Evolutionary conservation across 2,113 vertebrate species (phyloP).

Genomic region (Furnarius figulus): DNA sequence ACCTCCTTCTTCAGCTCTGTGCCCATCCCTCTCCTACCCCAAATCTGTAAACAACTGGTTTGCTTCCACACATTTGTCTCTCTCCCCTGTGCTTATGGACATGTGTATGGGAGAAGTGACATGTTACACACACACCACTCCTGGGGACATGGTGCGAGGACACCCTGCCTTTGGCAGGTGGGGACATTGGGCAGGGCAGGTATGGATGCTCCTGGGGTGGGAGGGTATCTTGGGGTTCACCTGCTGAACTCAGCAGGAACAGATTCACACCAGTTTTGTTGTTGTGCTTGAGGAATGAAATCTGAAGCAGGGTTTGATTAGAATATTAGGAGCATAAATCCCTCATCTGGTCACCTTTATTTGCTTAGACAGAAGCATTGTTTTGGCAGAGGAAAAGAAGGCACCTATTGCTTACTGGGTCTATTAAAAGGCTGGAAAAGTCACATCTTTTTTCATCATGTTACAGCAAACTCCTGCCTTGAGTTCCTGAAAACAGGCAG

Average conservation of each 20-base stretch:
- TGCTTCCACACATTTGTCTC: neutral
- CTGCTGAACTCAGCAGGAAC: neutral
- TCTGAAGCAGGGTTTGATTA: neutral
- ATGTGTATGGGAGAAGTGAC: neutral
- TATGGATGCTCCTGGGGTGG: accelerated
- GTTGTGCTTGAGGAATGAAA: neutral
- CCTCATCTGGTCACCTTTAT: neutral
- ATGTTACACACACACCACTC: accelerated
- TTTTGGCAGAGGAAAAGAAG: neutral
- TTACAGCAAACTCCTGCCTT: neutral
- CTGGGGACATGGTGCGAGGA: accelerated
- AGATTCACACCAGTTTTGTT: neutral
- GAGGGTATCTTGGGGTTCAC: neutral
- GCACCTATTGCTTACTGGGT: neutral
- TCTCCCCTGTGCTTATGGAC: neutral
- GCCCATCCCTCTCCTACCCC: accelerated
- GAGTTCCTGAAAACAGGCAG: neutral
- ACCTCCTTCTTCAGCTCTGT: neutral
- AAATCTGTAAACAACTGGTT: neutral
- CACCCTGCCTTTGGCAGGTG: accelerated
- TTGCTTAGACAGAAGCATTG: neutral
- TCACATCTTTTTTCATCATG: neutral
- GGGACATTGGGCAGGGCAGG: accelerated
- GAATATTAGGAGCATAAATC: neutral
- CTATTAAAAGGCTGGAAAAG: neutral